Evolutionary conservation across 2,113 vertebrate species (phyloP).

Genomic region (Onychostoma macrolepis): DNA sequence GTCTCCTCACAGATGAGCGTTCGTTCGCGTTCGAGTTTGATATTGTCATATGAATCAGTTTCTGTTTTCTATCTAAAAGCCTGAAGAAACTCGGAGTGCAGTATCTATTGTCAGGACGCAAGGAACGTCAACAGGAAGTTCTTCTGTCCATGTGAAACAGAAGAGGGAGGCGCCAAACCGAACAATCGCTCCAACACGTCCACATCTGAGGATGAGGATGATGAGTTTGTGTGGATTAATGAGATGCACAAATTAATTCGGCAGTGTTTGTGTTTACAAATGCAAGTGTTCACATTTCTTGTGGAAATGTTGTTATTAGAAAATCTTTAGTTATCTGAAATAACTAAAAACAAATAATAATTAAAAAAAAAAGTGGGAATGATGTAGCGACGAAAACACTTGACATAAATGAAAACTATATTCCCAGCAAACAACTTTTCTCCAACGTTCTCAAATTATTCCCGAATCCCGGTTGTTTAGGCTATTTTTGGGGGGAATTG

Average conservation of each 20-base stretch:
- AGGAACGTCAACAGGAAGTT: constrained; percentile 58
- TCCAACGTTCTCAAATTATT: too few species aligned
- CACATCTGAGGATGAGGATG: neutral
- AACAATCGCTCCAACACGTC: neutral
- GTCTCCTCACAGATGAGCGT: neutral
- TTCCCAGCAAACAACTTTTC: too few species aligned
- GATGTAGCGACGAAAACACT: neutral
- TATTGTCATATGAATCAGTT: neutral
- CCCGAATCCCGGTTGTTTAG: too few species aligned
- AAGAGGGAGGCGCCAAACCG: constrained; percentile 33
- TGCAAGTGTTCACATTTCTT: neutral
- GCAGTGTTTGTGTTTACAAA: neutral
- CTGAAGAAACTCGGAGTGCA: neutral
- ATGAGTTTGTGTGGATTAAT: neutral
- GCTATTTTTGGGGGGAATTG: too few species aligned
- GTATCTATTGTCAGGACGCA: constrained; percentile 21
- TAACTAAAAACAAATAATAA: neutral
- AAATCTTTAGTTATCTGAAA: neutral
- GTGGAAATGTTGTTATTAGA: neutral
- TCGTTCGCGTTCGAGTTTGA: neutral
- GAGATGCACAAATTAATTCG: neutral
- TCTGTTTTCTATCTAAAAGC: neutral
- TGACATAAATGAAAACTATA: neutral
- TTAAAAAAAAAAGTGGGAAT: neutral
- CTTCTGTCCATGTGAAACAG: neutral